A percentile compares a stretch with the other conserved stretches of the same genome.
phyloP scores from a whole-genome alignment of 2,113 vertebrate genomes.

The Ciconia maguari region DNA sequence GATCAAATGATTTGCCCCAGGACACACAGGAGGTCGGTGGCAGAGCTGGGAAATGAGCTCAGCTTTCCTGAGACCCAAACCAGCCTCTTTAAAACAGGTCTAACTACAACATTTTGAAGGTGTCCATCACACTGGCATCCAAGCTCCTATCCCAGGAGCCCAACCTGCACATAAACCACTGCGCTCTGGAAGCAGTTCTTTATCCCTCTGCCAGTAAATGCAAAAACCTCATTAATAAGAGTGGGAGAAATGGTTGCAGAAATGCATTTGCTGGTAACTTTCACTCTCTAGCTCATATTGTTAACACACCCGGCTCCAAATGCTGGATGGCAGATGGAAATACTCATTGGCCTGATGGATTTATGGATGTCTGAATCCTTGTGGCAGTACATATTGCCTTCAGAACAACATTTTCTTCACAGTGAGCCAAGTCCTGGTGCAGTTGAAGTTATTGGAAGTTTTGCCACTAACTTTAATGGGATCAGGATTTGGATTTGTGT shows the following conservation, averaged over 20 bases:
- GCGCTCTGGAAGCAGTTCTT: not conserved
- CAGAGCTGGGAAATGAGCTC: not conserved
- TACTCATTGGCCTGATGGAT: constrained; percentile 51
- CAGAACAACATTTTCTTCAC: constrained; percentile 51
- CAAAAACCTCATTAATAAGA: not conserved
- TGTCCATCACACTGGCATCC: not conserved
- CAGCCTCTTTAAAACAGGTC: not conserved
- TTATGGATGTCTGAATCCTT: constrained; percentile 46
- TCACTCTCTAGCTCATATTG: constrained; percentile 52
- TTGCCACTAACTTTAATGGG: constrained; percentile 41
- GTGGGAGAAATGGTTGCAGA: not conserved
- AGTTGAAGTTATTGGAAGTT: constrained; percentile 47
- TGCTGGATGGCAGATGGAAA: constrained; percentile 54
- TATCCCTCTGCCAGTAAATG: not conserved
- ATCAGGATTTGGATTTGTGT: constrained; percentile 49
- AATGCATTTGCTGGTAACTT: constrained; percentile 50
- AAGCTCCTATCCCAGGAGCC: not conserved
- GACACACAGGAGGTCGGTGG: not conserved
- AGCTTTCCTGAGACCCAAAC: not conserved
- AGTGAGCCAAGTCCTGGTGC: constrained; percentile 27
- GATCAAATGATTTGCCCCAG: not conserved
- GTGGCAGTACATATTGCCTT: constrained; percentile 39
- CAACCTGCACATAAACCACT: not conserved
- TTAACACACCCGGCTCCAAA: not conserved
- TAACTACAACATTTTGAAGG: not conserved